A percentile compares a stretch with the other conserved stretches of the same genome.
These are phyloP conservation scores for Esox masquinongy DNA, from an alignment of 2,797 vertebrate genomes.

Conservation along the genomic window DNA sequence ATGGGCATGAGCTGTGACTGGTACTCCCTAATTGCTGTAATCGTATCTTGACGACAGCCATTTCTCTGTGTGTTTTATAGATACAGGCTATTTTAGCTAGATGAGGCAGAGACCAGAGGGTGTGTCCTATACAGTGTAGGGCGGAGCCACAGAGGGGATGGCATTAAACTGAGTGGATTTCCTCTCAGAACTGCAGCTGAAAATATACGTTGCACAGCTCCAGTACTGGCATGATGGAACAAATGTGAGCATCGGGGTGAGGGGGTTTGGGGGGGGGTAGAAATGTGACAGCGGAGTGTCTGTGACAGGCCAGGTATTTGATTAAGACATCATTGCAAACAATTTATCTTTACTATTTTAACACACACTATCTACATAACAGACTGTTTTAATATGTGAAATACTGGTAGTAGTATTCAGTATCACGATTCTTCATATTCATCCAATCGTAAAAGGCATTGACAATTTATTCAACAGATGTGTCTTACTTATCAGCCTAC, in stretches of 20 bases:
- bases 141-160: constrained; percentile 5
- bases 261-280: background rate
- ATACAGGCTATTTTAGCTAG: background rate
- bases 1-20: constrained; percentile 29
- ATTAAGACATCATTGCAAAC: background rate
- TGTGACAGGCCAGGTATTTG: background rate
- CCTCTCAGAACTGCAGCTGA: background rate
- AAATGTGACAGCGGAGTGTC: background rate
- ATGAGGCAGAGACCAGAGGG: constrained; percentile 8
- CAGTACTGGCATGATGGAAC: background rate
- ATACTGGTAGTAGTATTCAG: background rate
- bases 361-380: background rate
- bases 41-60: constrained; percentile 25
- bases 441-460: background rate
- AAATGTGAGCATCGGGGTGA: background rate
- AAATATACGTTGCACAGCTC: background rate
- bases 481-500: constrained; percentile 14
- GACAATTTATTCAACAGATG: background rate
- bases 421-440: background rate
- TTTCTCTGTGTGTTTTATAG: constrained; percentile 23
- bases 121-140: background rate
- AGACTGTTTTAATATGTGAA: background rate
- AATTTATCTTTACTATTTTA: background rate
- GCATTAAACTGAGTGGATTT: constrained; percentile 19
- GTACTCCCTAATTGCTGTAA: constrained; percentile 35